phyloP scores from a whole-genome alignment of 1,140 invertebrate genomes.

The Vollenhovia emeryi region DNA sequence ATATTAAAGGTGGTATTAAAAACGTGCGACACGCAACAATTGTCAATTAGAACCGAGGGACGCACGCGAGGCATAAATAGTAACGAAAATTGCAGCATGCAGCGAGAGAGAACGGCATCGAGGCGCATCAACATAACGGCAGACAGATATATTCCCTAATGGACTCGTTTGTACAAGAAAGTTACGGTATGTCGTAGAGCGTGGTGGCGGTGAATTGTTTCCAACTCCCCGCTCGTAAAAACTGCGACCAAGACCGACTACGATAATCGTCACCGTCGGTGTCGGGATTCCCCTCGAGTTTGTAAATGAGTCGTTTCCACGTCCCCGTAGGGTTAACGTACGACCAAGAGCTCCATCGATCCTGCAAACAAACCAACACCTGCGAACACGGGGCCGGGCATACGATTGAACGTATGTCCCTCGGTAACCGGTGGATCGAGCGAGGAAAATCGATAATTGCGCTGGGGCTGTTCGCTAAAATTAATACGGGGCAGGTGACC shows the following conservation, averaged over 20 bases:
- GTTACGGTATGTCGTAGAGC: slow-evolving; percentile 10
- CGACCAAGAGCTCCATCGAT: slow-evolving; percentile 15
- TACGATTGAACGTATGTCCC: not conserved
- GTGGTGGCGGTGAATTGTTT: slow-evolving; percentile 35
- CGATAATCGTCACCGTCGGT: not conserved
- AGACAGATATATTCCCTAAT: not conserved
- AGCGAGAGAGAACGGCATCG: not conserved
- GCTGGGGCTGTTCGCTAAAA: not conserved
- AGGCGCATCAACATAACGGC: not conserved
- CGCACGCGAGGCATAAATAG: not conserved
- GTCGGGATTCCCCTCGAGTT: not conserved
- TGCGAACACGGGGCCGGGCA: not conserved
- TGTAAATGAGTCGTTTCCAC: slow-evolving; percentile 27
- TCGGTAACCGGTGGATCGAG: not conserved
- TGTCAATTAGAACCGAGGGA: slow-evolving; percentile 21
- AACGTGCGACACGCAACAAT: not conserved
- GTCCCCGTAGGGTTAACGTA: slow-evolving; percentile 6
- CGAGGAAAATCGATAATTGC: slow-evolving; percentile 42
- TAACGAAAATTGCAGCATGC: not conserved
- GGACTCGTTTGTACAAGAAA: slow-evolving; percentile 16
- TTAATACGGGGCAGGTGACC: slow-evolving; percentile 23
- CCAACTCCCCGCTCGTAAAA: slow-evolving; percentile 33
- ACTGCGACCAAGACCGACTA: not conserved
- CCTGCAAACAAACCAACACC: slow-evolving; percentile 6
- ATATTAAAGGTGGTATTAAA: not conserved